Evolutionary conservation across 2,888 invertebrate genomes (phyloP).

Genomic region (Chorisops tibialis): DNA sequence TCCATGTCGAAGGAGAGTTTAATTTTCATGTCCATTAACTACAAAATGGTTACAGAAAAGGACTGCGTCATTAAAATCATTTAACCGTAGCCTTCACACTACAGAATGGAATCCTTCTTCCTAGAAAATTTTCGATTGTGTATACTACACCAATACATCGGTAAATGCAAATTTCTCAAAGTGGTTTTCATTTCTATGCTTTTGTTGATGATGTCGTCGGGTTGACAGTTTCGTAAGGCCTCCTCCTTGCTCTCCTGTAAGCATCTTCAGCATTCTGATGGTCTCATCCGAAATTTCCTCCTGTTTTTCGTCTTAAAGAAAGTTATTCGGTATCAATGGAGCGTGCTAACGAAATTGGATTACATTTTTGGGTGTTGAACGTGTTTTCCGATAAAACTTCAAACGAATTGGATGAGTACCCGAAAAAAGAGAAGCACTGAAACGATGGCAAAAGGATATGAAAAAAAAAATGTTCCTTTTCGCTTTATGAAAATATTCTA

Average conservation of each 20-base stretch:
- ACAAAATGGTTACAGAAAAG: background rate
- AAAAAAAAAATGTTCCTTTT: no score
- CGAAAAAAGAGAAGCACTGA: no score
- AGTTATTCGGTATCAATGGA: conserved; percentile 34
- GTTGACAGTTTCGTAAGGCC: background rate
- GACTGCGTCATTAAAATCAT: background rate
- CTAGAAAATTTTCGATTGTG: background rate
- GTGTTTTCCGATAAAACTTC: background rate
- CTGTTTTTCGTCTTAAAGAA: conserved; percentile 19
- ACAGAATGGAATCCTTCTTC: background rate
- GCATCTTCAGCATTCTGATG: background rate
- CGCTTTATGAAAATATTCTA: no score
- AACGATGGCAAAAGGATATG: no score
- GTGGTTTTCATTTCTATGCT: no score
- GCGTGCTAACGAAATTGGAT: conserved; percentile 35
- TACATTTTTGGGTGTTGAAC: conserved; percentile 24
- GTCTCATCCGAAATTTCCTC: conserved; percentile 3
- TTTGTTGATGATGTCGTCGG: conserved; percentile 4
- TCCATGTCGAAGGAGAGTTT: background rate
- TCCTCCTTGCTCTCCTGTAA: background rate
- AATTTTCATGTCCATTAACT: conserved; percentile 3
- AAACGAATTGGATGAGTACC: background rate
- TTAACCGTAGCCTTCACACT: background rate
- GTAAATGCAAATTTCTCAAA: no score
- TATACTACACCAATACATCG: no score